Base-by-base conservation (phyloP, 2,797 vertebrate species). In the Sparidentex hasta region DNA sequence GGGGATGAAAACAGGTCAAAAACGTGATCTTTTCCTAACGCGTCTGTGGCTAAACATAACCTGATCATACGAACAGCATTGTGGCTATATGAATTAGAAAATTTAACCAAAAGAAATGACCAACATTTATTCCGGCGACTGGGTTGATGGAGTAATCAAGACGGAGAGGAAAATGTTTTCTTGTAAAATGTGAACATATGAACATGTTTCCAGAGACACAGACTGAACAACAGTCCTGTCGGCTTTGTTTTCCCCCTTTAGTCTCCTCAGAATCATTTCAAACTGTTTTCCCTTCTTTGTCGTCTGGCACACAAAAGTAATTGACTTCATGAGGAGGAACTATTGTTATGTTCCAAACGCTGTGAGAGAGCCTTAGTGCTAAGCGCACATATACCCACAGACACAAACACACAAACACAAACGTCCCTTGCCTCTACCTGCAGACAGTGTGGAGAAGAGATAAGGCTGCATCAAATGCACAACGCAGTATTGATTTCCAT, bases 401-500 rank as follows among this genome's bases (percentile, higher is more conserved):
- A 86, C 80, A 85, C 69, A 65, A 3, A 51, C 14, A 81, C 62
- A 81, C 76, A 80, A 5, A 78, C 12, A 77, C 63, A 75, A 61
- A 48, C 70, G 77, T 85, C 85, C 84, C 80, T 75, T 83, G 82
- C 84, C 86, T 89, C 83, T 90, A 94, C 94, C 93, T 94, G 93
- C 92, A 90, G 93, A 94, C 92, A 88, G 90, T 94, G 91, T 92
- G 90, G 85, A 93, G 90, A 86, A 75, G 92, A 94, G 94, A 95
- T 95, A 95, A 96, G 93, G 90, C 93, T 88, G 90, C 93, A 94
- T 93, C 93, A 94, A 95, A 94, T 92, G 90, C 85, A 88, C 92
- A 87, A 88, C 87, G 84, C 65, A 84, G 85, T 95, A 95, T 95
- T 94, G 94, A 95, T 95, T 95, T 96, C 93, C 94, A 95, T 93